Percentiles rank a stretch among this genome's conserved stretches.
phyloP scores from a whole-genome alignment of 2,113 vertebrate species.

The Centropus unirufus region DNA sequence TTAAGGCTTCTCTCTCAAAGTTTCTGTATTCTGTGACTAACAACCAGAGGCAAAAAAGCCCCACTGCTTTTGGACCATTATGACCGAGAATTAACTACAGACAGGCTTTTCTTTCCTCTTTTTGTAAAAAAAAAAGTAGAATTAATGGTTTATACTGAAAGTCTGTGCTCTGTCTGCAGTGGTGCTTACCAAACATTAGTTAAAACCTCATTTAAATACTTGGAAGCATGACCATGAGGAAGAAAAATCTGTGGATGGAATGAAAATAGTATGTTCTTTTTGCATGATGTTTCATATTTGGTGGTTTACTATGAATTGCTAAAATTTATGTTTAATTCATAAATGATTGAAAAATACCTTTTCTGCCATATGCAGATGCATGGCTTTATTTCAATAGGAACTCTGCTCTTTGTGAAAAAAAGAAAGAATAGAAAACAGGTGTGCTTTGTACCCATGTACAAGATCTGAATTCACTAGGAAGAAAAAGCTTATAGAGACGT shows the following conservation, averaged over 20 bases:
- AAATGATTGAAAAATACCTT: not conserved
- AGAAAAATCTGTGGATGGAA: not conserved
- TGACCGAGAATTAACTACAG: not conserved
- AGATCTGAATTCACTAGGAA: not conserved
- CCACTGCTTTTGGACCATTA: not conserved
- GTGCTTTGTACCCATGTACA: not conserved
- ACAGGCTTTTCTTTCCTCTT: not conserved
- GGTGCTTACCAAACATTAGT: not conserved
- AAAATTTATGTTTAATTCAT: not conserved
- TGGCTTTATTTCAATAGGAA: not conserved
- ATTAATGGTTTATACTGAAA: not conserved
- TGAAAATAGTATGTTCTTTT: not conserved
- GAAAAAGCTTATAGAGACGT: not conserved
- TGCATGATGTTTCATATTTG: not conserved
- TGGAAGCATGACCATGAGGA: not conserved
- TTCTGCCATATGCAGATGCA: not conserved
- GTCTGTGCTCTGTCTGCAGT: not conserved
- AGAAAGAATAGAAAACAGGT: not conserved
- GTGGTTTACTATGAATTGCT: not conserved
- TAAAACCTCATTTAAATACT: not conserved
- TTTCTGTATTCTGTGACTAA: not conserved
- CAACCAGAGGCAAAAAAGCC: fast-evolving
- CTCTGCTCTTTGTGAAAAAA: not conserved
- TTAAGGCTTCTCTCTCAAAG: not conserved
- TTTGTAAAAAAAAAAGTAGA: not conserved